phyloP scores from a whole-genome alignment of 2,113 vertebrate genomes.

The Tyto alba region DNA sequence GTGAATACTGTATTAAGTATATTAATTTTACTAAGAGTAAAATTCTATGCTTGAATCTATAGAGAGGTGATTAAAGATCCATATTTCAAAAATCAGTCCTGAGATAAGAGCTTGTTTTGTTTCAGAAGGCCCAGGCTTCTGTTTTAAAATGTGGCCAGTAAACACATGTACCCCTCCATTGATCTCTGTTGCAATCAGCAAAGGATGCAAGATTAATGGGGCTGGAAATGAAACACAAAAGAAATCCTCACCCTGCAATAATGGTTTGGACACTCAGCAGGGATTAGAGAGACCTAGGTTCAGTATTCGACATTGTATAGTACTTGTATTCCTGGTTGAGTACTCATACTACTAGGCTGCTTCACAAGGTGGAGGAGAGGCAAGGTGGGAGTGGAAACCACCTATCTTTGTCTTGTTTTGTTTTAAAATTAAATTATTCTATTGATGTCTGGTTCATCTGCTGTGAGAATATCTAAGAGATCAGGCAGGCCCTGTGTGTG shows the following conservation, averaged over 20 bases:
- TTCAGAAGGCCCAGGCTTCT: not conserved
- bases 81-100: not conserved
- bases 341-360: not conserved
- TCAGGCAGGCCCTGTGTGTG: not conserved
- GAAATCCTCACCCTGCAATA: constrained; percentile 8
- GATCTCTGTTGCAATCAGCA: not conserved
- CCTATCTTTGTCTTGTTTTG: not conserved
- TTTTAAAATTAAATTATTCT: not conserved
- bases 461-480: not conserved
- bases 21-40: not conserved
- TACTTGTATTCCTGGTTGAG: not conserved
- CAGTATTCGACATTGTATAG: not conserved
- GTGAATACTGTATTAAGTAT: not conserved
- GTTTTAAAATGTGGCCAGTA: not conserved
- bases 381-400: not conserved
- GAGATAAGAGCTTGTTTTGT: not conserved
- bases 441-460: not conserved
- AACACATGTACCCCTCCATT: not conserved
- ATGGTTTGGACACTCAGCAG: not conserved
- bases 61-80: not conserved
- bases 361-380: not conserved
- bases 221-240: constrained; percentile 32
- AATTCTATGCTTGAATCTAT: not conserved
- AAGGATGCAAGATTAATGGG: constrained; percentile 22
- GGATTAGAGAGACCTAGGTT: not conserved